phyloP scores from a whole-genome alignment of 2,113 vertebrate genomes.

The Apodemus speciosus region DNA sequence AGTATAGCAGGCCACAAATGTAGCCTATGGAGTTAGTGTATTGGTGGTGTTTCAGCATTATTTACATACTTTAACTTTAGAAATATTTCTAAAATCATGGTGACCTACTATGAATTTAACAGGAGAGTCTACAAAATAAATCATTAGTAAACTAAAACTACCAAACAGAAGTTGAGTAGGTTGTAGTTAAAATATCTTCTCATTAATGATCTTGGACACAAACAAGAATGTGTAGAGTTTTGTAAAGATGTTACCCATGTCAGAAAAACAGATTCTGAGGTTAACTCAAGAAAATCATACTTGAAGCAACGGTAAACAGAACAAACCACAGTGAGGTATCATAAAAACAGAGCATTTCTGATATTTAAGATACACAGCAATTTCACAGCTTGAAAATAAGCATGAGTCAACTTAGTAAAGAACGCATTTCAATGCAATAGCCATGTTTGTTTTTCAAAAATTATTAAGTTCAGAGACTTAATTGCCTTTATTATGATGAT shows the following conservation, averaged over 20 bases:
- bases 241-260: conserved; percentile 65
- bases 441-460: background rate
- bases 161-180: conserved; percentile 9
- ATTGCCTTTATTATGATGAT: background rate
- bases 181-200: conserved; percentile 38
- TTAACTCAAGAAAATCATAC: conserved; percentile 68
- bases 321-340: conserved; percentile 76
- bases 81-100: conserved; percentile 23
- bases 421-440: background rate
- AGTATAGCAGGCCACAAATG: background rate
- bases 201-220: background rate
- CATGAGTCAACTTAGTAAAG: conserved; percentile 74
- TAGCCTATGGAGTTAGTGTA: background rate
- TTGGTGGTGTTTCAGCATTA: background rate
- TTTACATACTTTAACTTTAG: conserved; percentile 31
- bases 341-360: conserved; percentile 78
- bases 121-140: conserved; percentile 27
- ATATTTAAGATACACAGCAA: conserved; percentile 77
- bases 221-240: conserved; percentile 51
- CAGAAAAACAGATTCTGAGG: conserved; percentile 76
- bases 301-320: conserved; percentile 76
- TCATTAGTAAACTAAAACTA: conserved; percentile 25
- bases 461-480: conserved; percentile 17
- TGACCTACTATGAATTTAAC: conserved; percentile 11
- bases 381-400: conserved; percentile 78